Evolutionary conservation across 2,888 invertebrate genomes (phyloP).

Genomic region (Gryllus longicercus): DNA sequence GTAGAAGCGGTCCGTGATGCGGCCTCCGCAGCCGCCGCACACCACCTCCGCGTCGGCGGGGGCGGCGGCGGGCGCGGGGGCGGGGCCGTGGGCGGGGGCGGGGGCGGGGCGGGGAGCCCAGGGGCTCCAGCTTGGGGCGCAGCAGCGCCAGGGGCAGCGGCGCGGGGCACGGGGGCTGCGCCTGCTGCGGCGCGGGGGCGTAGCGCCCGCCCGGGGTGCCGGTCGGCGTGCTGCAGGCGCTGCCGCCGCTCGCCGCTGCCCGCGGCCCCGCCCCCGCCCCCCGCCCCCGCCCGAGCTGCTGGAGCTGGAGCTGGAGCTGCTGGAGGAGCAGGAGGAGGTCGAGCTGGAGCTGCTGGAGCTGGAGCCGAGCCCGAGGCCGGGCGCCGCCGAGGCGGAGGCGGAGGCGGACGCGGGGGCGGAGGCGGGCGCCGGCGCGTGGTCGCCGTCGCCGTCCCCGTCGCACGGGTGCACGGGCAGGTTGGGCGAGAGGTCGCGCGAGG

Average conservation of each 20-base stretch:
- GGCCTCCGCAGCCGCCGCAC: conserved; percentile 85
- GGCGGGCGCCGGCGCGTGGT: conserved; percentile 33
- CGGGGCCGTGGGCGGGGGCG: conserved; percentile 41
- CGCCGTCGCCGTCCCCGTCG: conserved; percentile 50
- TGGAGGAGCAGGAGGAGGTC: conserved; percentile 20
- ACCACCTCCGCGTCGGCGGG: conserved; percentile 48
- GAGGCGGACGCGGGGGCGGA: conserved; percentile 37
- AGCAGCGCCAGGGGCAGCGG: conserved; percentile 27
- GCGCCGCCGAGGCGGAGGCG: conserved; percentile 40
- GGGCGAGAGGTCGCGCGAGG: conserved; percentile 69
- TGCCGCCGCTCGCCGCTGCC: conserved; percentile 37
- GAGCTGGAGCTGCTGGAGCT: conserved; percentile 24
- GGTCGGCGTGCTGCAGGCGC: conserved; percentile 39
- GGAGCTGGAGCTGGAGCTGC: conserved; percentile 26
- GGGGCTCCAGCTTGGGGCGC: conserved; percentile 33
- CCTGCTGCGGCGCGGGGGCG: conserved; percentile 45
- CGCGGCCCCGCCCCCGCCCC: conserved; percentile 18
- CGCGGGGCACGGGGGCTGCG: conserved; percentile 40
- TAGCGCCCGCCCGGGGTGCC: conserved; percentile 49
- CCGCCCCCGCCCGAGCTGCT: conserved; percentile 25
- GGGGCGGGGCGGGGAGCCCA: conserved; percentile 46
- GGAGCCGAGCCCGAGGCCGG: conserved; percentile 39
- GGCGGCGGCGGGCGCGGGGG: conserved; percentile 46
- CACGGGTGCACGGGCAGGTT: conserved; percentile 66
- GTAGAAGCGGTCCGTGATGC: conserved; percentile 86